Conservation (phyloP, 2,888 invertebrate species). For the Epinotia nisella region DNA sequence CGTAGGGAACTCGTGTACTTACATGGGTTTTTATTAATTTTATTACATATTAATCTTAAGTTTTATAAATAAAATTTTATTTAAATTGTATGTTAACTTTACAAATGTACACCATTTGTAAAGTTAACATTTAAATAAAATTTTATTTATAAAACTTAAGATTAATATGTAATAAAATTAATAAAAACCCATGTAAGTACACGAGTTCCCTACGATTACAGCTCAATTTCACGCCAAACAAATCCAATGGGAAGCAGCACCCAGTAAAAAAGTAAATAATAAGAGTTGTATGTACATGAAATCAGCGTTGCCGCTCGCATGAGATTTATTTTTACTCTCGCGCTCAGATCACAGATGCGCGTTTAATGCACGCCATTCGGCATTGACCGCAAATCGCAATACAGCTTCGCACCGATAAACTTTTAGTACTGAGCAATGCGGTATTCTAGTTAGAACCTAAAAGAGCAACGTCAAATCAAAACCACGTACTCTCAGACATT, state of each 20-base stretch:
- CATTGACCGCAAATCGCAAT: constrained; percentile 35
- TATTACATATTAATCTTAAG: background rate
- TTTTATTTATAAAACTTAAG: no score
- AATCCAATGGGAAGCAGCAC: constrained; percentile 21
- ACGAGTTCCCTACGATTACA: background rate
- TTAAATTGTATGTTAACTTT: no score
- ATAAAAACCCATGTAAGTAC: background rate
- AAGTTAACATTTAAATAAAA: no score
- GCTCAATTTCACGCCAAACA: constrained; percentile 21
- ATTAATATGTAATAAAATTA: background rate
- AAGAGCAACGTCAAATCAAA: background rate
- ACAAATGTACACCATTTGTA: background rate
- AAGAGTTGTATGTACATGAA: constrained; percentile 26
- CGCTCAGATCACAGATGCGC: constrained; percentile 42
- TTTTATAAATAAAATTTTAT: no score
- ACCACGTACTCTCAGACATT: background rate
- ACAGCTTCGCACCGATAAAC: constrained; percentile 20
- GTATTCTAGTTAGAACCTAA: constrained; percentile 5
- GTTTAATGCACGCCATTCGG: constrained; percentile 37
- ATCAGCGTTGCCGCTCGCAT: constrained; percentile 23
- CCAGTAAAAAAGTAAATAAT: constrained; percentile 33
- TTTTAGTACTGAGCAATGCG: constrained; percentile 17
- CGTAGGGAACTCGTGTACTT: background rate
- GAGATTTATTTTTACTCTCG: constrained; percentile 42
- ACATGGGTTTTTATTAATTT: background rate